Base-by-base conservation (phyloP, 2,113 vertebrate species). In the Lophura nycthemera region DNA sequence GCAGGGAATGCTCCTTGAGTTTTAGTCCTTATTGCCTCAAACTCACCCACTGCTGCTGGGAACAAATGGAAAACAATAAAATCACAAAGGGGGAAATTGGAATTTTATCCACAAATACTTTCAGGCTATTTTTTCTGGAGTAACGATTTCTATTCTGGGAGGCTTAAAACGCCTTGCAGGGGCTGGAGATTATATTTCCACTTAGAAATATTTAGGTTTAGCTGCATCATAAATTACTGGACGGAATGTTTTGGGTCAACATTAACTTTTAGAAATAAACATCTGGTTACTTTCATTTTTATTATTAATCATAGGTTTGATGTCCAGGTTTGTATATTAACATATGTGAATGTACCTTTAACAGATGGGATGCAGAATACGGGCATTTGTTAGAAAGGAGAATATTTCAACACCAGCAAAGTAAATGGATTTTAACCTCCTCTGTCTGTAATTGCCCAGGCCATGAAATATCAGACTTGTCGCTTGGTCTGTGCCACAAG, bases 221-320 rank as follows among this genome's bases (percentile, higher is more conserved):
- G 54, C 43, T 86, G 78, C 70, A 73, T 92, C 93, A 91, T 97
- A 96, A 96, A 97, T 97, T 97, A 96, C 54, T 78, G 57, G 66
- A 48, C 86, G 94, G 96, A 97, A 97, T 97, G 95, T 95, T 95
- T 94, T 95, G 96, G 83, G 94, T 96, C 95, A 96, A 96, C 94
- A 94, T 88, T 92, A 95, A 91, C 94, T 93, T 83, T 75, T 50
- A 77, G 92, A 83, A 93, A 94, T 76, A 96, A 96, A 94, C 94
- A 95, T 97, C 96, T 96, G 94, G 94, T 95, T 96, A 91, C 95
- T 96, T 96, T 97, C 85, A 92, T 93, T 94, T 92, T 91, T 88
- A 71, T 92, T 96, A 91, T 86, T 95, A 95, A 94, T 84, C 80
- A 50, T 52, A 43, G 91, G 61, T 95, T 93, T 94, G 95, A 91